These are phyloP conservation scores for Augochlorella aurata DNA, from an alignment of 2,888 invertebrate genomes.

Conservation along the genomic window DNA sequence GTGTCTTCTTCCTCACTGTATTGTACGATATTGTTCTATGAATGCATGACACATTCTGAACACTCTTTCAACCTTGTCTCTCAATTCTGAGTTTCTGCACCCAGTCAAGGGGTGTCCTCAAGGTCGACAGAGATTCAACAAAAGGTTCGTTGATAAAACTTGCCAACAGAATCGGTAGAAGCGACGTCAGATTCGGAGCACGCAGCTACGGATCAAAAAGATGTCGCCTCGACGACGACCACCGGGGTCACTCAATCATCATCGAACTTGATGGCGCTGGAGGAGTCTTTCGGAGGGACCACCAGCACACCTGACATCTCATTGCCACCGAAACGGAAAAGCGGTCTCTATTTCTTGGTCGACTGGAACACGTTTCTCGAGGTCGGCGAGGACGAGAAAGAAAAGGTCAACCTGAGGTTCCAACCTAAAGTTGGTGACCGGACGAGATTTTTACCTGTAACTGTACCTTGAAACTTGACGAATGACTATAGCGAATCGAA, in stretches of 20 bases:
- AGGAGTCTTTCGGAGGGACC: slow-evolving; percentile 89
- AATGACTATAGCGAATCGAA: background rate
- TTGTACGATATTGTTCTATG: slow-evolving; percentile 11
- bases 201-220: slow-evolving; percentile 3
- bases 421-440: slow-evolving; percentile 92
- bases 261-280: slow-evolving; percentile 86
- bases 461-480: slow-evolving; percentile 85
- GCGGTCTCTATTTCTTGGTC: slow-evolving; percentile 92
- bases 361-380: slow-evolving; percentile 94
- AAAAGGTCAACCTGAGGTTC: slow-evolving; percentile 90
- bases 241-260: slow-evolving; percentile 40
- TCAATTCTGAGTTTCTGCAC: background rate
- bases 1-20: background rate
- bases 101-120: background rate
- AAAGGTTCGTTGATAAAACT: slow-evolving; percentile 28
- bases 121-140: slow-evolving; percentile 7
- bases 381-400: slow-evolving; percentile 89
- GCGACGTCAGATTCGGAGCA: slow-evolving; percentile 51
- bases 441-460: slow-evolving; percentile 89
- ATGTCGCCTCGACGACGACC: slow-evolving; percentile 16
- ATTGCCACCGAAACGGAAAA: slow-evolving; percentile 87
- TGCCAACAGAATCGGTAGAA: slow-evolving; percentile 60
- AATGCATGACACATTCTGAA: background rate
- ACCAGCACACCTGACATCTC: slow-evolving; percentile 85
- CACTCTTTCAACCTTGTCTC: background rate